Base-by-base conservation (phyloP, 2,888 invertebrate genomes). In the Cephus nigrinus region DNA sequence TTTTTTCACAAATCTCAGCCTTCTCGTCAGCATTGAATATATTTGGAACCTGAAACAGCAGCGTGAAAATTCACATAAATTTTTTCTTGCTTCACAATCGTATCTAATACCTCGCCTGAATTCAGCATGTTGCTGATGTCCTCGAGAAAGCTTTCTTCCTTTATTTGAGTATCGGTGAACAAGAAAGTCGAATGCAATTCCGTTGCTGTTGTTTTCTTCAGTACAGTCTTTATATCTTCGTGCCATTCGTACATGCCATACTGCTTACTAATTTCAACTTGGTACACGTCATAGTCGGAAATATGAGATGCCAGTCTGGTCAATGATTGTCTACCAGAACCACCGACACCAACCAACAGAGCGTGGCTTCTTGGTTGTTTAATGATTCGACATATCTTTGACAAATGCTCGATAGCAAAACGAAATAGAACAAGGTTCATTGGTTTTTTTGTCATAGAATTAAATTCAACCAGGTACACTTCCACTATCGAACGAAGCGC, bases 391-490 rank as follows among this genome's bases (percentile, higher is more conserved):
- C 96, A 96, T 84, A 98, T 96, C 85, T 97, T 95, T 1, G 98
- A 98, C 86, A 98, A 94, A 93, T 98, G 98, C 92, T 98, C 98
- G 83, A 98, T 95, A 0, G 98, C 98, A 92, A 98, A 99, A 95
- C 95, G 95, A 92, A 97, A 97, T 68, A 98, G 92, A 3, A 98
- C 98, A 77, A 98, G 93, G 91, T 98, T 96, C 98, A 98, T 98
- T 0, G 98, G 98, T 88, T 98, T 98, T 91, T 98, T 98, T 12
- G 97, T 96, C 97, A 98, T 97, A 83, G 97, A 97, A 91, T 98
- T 98, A 90, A 95, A 98, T 90, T 98, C 98, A 0, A 95, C 95
- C 23, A 98, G 93, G 92, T 97, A 98, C 0, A 95, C 95, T 85
- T 98, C 98, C 0, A 98, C 97, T 11, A 98, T 96, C 0, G 94